phyloP scores from a whole-genome alignment of 2,888 invertebrate genomes.

The Hirtodrosophila alboralis region DNA sequence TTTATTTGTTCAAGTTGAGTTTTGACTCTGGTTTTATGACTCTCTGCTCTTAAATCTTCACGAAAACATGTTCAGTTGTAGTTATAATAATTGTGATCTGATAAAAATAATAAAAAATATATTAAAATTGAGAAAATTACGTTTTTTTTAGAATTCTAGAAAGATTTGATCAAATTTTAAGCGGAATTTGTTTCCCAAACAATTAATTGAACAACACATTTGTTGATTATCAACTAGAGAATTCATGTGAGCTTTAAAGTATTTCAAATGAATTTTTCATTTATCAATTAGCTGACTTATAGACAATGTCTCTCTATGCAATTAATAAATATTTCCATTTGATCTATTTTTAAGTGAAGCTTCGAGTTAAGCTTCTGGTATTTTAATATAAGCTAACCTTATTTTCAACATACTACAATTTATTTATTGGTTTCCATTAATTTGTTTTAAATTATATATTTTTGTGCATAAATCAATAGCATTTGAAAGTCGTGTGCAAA shows the following conservation, averaged over 20 bases:
- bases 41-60: background rate
- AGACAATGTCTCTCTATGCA: no score
- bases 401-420: no score
- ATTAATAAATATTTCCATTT: no score
- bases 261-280: conserved; percentile 1
- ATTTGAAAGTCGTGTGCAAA: conserved; percentile 2
- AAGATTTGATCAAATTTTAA: conserved; percentile 1
- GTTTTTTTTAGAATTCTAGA: background rate
- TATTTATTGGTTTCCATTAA: no score
- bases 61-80: background rate
- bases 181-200: conserved; percentile 8
- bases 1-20: conserved; percentile 17
- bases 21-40: conserved; percentile 11
- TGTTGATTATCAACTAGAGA: background rate
- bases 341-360: background rate
- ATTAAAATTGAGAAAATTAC: background rate
- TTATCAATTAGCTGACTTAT: background rate
- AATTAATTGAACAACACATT: conserved; percentile 1
- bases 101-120: no score
- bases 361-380: background rate
- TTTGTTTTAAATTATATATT: no score
- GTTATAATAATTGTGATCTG: background rate
- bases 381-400: no score
- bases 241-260: background rate
- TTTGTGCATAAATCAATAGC: no score